Percentiles rank a stretch among this genome's conserved stretches.
These are phyloP conservation scores for Ectemnius lituratus DNA, from an alignment of 2,888 invertebrate genomes.

Conservation along the genomic window DNA sequence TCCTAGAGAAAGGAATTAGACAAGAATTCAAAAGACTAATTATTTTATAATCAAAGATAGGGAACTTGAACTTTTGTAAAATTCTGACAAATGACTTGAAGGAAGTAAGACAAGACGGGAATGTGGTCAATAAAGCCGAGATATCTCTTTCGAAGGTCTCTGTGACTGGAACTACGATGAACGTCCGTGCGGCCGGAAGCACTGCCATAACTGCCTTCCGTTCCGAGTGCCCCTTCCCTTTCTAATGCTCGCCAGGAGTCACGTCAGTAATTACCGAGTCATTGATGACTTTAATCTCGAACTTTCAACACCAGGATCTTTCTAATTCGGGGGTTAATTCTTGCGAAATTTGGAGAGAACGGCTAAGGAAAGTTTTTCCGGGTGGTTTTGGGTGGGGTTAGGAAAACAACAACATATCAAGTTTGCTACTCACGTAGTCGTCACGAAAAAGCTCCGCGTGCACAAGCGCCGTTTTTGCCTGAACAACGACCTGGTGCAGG, in stretches of 20 bases:
- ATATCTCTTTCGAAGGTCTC: constrained; percentile 63
- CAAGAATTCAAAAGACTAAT: too few relatives aligned
- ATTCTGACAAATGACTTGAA: too few relatives aligned
- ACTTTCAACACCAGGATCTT: constrained; percentile 20
- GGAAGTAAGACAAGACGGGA: too few relatives aligned
- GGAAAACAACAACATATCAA: not conserved
- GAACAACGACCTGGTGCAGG: constrained; percentile 76
- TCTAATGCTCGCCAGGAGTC: constrained; percentile 47
- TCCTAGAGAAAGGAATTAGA: too few relatives aligned
- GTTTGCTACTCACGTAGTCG: constrained; percentile 78
- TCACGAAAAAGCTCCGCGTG: constrained; percentile 77
- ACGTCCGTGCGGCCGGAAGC: constrained; percentile 69
- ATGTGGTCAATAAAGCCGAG: constrained; percentile 30
- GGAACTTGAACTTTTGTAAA: too few relatives aligned
- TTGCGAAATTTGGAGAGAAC: not conserved
- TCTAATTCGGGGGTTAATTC: not conserved
- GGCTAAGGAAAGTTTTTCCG: not conserved
- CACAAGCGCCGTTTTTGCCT: constrained; percentile 77
- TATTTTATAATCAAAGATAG: too few relatives aligned
- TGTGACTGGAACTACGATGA: constrained; percentile 58
- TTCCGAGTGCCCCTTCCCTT: constrained; percentile 59
- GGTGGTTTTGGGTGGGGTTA: not conserved
- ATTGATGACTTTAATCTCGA: constrained; percentile 53
- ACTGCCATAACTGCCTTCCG: constrained; percentile 72
- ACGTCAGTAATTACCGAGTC: constrained; percentile 55